These are phyloP conservation scores for Fragum sueziense DNA, from an alignment of 2,888 invertebrate genomes.

Conservation along the genomic window DNA sequence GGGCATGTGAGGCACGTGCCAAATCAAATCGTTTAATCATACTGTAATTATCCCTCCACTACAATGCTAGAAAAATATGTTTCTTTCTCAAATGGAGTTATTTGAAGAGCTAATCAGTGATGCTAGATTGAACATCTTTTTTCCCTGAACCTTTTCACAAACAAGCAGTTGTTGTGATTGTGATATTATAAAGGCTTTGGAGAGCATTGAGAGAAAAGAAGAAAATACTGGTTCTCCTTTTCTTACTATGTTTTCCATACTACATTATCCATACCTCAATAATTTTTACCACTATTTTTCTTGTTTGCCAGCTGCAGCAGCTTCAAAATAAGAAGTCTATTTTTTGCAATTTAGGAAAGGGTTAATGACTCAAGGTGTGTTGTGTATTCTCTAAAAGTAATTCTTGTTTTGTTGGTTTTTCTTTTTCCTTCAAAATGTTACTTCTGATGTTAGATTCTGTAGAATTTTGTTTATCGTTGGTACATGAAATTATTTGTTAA, in stretches of 20 bases:
- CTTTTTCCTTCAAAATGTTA: no score
- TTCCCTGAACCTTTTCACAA: background rate
- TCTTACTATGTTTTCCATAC: no score
- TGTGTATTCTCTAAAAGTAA: no score
- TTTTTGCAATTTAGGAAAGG: no score
- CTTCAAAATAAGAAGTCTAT: no score
- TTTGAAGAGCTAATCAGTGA: conserved; percentile 1
- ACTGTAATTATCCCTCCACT: conserved; percentile 35
- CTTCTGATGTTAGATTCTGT: no score
- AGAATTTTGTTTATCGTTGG: no score
- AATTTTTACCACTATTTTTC: background rate
- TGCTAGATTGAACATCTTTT: background rate
- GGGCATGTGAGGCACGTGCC: conserved; percentile 38
- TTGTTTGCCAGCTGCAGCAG: background rate
- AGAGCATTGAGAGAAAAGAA: background rate
- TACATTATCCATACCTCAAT: background rate
- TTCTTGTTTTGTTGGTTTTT: no score
- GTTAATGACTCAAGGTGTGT: no score
- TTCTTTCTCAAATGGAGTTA: conserved; percentile 19
- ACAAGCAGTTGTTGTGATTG: background rate
- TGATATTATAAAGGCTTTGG: background rate
- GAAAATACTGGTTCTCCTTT: background rate
- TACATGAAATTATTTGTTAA: no score
- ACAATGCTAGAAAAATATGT: conserved; percentile 16
- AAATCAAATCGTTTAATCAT: conserved; percentile 45